These are phyloP conservation scores for Myodes glareolus DNA, from an alignment of 2,113 vertebrate species.

Conservation along the genomic window DNA sequence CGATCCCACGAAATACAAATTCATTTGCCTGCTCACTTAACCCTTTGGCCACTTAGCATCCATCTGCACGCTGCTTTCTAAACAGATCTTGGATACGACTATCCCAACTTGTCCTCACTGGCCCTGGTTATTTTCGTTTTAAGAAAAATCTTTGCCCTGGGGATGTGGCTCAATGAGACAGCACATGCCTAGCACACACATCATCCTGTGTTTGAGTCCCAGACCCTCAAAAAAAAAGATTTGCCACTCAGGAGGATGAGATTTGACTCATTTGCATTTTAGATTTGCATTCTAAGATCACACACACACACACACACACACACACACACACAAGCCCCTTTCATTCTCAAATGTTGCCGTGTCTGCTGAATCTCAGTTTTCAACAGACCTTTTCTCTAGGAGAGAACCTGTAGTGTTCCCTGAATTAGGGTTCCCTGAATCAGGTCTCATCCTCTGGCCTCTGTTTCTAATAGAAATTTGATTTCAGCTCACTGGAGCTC, in stretches of 20 bases:
- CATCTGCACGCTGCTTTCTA: background rate
- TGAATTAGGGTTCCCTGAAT: background rate
- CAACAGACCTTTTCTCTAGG: background rate
- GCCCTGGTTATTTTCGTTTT: background rate
- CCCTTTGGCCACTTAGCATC: background rate
- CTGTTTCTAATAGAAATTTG: background rate
- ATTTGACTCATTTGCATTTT: background rate
- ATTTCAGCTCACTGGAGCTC: background rate
- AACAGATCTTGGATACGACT: too few relatives aligned
- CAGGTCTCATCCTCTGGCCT: background rate
- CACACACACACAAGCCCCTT: background rate
- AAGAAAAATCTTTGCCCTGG: background rate
- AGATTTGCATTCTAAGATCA: background rate
- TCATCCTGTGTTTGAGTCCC: background rate
- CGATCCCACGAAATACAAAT: background rate
- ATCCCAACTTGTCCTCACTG: background rate
- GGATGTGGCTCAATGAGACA: background rate
- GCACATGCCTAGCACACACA: background rate
- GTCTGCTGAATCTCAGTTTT: background rate
- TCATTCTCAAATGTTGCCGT: background rate
- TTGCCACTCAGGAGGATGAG: background rate
- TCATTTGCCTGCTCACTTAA: background rate
- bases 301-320: too few relatives aligned
- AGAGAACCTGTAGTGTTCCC: background rate
- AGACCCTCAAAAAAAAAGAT: background rate